Base-by-base conservation (phyloP, 2,888 invertebrate species). In the Cheilosia impressa region DNA sequence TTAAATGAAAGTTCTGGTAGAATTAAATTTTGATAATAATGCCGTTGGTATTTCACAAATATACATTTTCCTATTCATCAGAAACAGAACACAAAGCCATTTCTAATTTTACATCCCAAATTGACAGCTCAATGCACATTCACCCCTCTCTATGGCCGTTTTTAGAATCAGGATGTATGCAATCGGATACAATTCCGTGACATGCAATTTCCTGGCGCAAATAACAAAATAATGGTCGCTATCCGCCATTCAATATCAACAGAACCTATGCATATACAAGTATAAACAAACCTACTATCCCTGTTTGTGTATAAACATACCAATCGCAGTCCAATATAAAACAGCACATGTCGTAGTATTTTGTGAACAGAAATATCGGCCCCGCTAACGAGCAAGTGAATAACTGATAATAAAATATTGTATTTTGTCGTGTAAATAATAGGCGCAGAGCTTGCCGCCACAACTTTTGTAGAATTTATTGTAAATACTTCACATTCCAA, bases 401-500 rank as follows among this genome's bases (percentile, higher is more conserved):
- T 55, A 53, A 62, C 66, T 57, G 81, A 50, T 50, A 57, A 52
- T 81, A 63, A 68, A 75, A 66, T 22, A 58, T 53, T 52, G 58
- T n/a, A 53, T 73, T 72, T 72, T 60, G 60, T 77, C 45, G 43
- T 53, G 60, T 60, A 77, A 77, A 68, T 76, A 24, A 57, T 22
- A 45, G 27, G 50, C 22, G n/a, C 15, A 15, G 55, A 13, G 15
- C 24, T 27, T 38, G 15, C 52, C 15, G 22, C 13, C 13, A 1
- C 41, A 24, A 27, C 9, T 15, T 52, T 68, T 34, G 13, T 71
- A 27, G 9, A 31, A 31, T 53, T 60, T 58, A 71, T 71, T 77
- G 81, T 73, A 81, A 81, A 77, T 81, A 77, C 66, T 76, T 72
- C 53, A 63, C 76, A 81, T 77, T 77, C 81, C 76, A 85, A 85